Percentiles rank a stretch among this genome's conserved stretches.
Conservation (phyloP, 2,113 vertebrate genomes). For the Podocnemis expansa region DNA sequence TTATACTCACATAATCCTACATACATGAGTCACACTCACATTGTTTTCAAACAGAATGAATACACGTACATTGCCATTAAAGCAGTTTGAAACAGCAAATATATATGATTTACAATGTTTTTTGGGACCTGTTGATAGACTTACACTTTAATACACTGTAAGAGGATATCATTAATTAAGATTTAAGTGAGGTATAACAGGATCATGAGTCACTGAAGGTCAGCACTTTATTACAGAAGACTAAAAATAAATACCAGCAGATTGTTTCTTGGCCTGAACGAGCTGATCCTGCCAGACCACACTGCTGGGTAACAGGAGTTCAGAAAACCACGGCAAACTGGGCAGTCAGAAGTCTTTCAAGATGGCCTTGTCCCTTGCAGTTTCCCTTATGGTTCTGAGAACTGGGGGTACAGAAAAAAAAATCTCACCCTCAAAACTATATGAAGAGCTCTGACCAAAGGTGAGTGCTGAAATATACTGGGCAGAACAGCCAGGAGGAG, state of each 20-base stretch:
- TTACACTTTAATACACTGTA: not conserved
- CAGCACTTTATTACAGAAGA: not conserved
- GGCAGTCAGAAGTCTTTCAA: not conserved
- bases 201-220: conserved; percentile 9
- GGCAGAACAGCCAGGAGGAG: not conserved
- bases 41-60: not conserved
- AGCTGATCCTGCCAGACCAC: not conserved
- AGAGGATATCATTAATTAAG: not conserved
- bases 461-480: not conserved
- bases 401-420: not conserved
- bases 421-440: not conserved
- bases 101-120: not conserved
- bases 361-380: not conserved
- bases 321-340: not conserved
- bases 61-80: not conserved
- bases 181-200: not conserved
- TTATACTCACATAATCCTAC: not conserved
- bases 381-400: not conserved
- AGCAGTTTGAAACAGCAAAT: not conserved
- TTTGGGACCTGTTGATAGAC: not conserved
- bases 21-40: not conserved
- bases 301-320: not conserved
- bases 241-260: not conserved
- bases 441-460: not conserved
- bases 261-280: not conserved